Conservation (phyloP, 2,888 invertebrate species). For the Megamerina dolium region DNA sequence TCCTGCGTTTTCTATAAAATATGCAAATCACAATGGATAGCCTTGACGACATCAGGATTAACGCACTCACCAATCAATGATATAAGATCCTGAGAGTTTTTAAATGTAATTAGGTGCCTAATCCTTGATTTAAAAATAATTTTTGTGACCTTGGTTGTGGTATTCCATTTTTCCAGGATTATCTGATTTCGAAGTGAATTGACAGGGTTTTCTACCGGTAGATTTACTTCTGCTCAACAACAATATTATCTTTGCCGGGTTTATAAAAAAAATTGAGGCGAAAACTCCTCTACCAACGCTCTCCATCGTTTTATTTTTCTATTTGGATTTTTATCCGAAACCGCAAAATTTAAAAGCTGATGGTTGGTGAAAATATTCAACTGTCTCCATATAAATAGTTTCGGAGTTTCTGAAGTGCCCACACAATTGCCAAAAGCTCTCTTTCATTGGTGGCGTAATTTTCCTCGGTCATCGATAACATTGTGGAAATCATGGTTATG, state of each 20-base stretch:
- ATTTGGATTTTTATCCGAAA: too few species aligned
- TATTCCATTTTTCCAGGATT: not conserved
- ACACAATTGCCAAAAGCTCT: too few species aligned
- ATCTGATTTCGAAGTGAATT: constrained; percentile 10
- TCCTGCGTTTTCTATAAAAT: too few species aligned
- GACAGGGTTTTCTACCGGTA: constrained; percentile 1
- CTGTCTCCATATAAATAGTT: too few species aligned
- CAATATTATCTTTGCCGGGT: constrained; percentile 1
- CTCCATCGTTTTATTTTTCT: constrained; percentile 2
- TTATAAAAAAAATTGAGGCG: not conserved
- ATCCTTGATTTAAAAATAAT: not conserved
- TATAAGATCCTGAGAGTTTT: constrained; percentile 1
- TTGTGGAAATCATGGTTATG: too few species aligned
- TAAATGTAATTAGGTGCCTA: not conserved
- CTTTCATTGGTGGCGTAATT: too few species aligned
- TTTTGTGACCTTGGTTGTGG: not conserved
- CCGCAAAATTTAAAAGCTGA: too few species aligned
- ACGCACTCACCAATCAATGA: constrained; percentile 1
- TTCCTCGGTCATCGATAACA: too few species aligned
- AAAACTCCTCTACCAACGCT: constrained; percentile 4
- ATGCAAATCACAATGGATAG: too few species aligned
- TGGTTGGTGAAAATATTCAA: too few species aligned
- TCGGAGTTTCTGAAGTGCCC: too few species aligned
- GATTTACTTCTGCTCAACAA: constrained; percentile 5
- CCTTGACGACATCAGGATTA: too few species aligned